Evolutionary conservation across 2,113 vertebrate genomes (phyloP).

Genomic region (Apeltes quadracus): DNA sequence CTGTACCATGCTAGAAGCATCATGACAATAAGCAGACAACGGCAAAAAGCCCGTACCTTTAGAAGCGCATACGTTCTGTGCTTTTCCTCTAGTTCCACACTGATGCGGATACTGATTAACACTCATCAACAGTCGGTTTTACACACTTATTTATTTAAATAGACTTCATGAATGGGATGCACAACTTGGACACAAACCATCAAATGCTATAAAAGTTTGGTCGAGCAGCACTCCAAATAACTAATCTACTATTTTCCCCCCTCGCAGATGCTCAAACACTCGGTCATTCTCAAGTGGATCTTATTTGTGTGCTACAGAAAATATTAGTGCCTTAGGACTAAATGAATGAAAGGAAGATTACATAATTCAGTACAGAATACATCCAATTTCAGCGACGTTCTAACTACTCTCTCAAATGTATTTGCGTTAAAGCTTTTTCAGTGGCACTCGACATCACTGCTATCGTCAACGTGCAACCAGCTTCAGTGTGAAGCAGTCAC

Average conservation of each 20-base stretch:
- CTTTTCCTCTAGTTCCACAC: not conserved
- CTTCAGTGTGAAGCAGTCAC: slow-evolving; percentile 25
- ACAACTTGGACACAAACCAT: slow-evolving; percentile 62
- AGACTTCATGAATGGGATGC: slow-evolving; percentile 68
- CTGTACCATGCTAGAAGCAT: not conserved
- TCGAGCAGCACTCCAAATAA: slow-evolving; percentile 60
- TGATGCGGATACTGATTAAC: not conserved
- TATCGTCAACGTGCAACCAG: not conserved
- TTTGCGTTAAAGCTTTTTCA: slow-evolving; percentile 6
- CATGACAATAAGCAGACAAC: slow-evolving; percentile 1
- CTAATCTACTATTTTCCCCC: slow-evolving; percentile 1
- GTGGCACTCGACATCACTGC: slow-evolving; percentile 15
- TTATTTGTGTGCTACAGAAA: slow-evolving; percentile 62
- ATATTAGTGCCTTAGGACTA: slow-evolving; percentile 64
- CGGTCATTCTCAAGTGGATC: slow-evolving; percentile 33
- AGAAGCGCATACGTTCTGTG: not conserved
- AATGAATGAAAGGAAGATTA: slow-evolving; percentile 46
- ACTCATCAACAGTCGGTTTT: slow-evolving; percentile 17
- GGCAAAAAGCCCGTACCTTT: slow-evolving; percentile 1
- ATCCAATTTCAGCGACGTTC: slow-evolving; percentile 24
- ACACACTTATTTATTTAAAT: slow-evolving; percentile 77
- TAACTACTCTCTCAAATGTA: slow-evolving; percentile 29
- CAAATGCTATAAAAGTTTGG: slow-evolving; percentile 68
- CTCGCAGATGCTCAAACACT: slow-evolving; percentile 17
- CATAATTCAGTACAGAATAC: slow-evolving; percentile 63